A percentile compares a stretch with the other conserved stretches of the same genome.
Conservation (phyloP, 2,888 invertebrate genomes). For the Cyclophora punctaria region DNA sequence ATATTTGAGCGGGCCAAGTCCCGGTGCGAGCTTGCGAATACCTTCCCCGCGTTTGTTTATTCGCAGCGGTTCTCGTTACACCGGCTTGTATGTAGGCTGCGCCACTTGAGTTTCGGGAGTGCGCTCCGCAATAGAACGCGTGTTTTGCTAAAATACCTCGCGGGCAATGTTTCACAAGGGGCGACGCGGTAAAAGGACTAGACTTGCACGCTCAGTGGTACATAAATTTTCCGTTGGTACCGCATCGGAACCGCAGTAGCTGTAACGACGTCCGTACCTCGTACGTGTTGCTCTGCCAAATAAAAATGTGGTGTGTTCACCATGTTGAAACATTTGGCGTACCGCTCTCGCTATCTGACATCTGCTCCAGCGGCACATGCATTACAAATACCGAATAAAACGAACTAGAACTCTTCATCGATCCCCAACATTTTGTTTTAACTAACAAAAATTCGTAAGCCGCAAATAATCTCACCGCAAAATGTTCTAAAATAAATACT, state of each 20-base stretch:
- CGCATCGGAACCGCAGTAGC: slow-evolving; percentile 69
- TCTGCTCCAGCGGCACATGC: not conserved
- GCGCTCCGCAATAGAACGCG: slow-evolving; percentile 45
- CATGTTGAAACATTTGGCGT: slow-evolving; percentile 15
- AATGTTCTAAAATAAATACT: too few relatives aligned
- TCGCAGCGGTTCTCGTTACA: slow-evolving; percentile 52
- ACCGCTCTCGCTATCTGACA: not conserved
- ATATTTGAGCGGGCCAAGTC: slow-evolving; percentile 59
- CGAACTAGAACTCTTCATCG: too few relatives aligned
- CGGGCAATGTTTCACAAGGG: slow-evolving; percentile 38
- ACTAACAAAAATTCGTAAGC: too few relatives aligned
- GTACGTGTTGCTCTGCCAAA: slow-evolving; percentile 60
- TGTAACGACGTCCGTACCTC: slow-evolving; percentile 45
- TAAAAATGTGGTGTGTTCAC: slow-evolving; percentile 47
- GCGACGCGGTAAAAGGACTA: slow-evolving; percentile 43
- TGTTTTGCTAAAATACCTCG: slow-evolving; percentile 34
- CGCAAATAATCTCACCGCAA: too few relatives aligned
- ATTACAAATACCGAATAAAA: too few relatives aligned
- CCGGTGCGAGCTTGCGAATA: slow-evolving; percentile 42
- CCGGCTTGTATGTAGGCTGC: slow-evolving; percentile 29
- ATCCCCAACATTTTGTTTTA: too few relatives aligned
- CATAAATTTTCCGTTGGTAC: slow-evolving; percentile 67
- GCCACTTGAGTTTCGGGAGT: slow-evolving; percentile 15
- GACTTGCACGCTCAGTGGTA: slow-evolving; percentile 63
- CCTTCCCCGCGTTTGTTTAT: slow-evolving; percentile 36